phyloP scores from a whole-genome alignment of 2,888 invertebrate genomes.

The Aspidiotus rigidus region DNA sequence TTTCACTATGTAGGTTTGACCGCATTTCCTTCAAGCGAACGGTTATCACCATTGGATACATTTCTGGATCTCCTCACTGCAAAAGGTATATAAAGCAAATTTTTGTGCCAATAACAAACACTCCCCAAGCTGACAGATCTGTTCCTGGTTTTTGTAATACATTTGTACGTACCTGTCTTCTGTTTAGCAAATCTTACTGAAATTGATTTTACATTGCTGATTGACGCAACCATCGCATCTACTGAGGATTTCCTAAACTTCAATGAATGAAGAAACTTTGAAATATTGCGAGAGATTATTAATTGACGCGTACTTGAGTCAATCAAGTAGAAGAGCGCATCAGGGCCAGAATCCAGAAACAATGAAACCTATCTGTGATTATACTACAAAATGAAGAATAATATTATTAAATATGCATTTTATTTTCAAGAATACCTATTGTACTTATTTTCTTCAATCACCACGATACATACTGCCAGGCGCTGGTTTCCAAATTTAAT shows the following conservation, averaged over 20 bases:
- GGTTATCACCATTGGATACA: slow-evolving; percentile 69
- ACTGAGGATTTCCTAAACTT: slow-evolving; percentile 45
- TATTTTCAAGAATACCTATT: too few relatives aligned
- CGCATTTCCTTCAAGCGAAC: slow-evolving; percentile 61
- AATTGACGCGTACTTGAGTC: too few relatives aligned
- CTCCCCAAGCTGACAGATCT: background rate
- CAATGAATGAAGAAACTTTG: too few relatives aligned
- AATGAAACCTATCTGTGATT: too few relatives aligned
- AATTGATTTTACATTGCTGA: slow-evolving; percentile 72
- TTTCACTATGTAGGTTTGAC: slow-evolving; percentile 53
- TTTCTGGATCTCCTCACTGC: slow-evolving; percentile 76
- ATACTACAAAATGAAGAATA: too few relatives aligned
- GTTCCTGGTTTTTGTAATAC: background rate
- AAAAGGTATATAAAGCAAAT: slow-evolving; percentile 47
- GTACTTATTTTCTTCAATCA: too few relatives aligned
- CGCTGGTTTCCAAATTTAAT: too few relatives aligned
- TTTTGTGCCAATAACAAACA: background rate
- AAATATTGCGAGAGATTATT: too few relatives aligned
- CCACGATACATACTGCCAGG: too few relatives aligned
- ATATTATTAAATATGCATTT: too few relatives aligned
- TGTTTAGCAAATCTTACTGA: slow-evolving; percentile 66
- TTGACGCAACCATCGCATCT: slow-evolving; percentile 68
- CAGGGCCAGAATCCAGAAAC: too few relatives aligned
- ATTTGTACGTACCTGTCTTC: slow-evolving; percentile 19
- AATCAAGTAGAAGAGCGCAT: too few relatives aligned